Base-by-base conservation (phyloP, 2,113 vertebrate genomes). In the Rhizomys pruinosus region DNA sequence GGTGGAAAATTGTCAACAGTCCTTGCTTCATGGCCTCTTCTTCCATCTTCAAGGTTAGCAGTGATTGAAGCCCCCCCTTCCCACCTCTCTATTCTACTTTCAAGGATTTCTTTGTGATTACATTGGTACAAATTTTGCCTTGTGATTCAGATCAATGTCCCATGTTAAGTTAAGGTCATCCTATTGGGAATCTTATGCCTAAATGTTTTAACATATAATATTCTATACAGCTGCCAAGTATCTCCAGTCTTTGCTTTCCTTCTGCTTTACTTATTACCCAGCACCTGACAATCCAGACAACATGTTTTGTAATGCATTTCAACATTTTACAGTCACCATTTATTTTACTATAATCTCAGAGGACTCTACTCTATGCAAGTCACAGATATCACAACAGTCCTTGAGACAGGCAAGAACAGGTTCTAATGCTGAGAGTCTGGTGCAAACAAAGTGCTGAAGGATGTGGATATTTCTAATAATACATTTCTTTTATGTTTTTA, bases 221-320 rank as follows among this genome's bases (percentile, higher is more conserved):
- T 39, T 29, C 15, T 74, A 25, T 44, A 16, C 23, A 90, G 44
- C 78, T 74, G 74, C 59, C 39, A 52, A 84, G 8, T 29, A 10
- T 84, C 12, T 59, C 34, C 37, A 63, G 44, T 88, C 59, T 84
- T 90, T n/a, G 29, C 32, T 52, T 61, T 61, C 27, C 5, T 90
- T 95, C 55, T 52, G 13, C 71, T 86, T 93, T 34, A 73, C 57
- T 78, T 81, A 94, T 91, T 78, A 66, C 7, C 5, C 32, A 32
- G 27, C n/a, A 44, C 89, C n/a, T 73, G 80, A 78, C 5, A 47
- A 32, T 63, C n/a, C 59, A 76, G 27, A 9, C 25, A 32, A 16
- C 15, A 16, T 22, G 4, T 61, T 61, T 16, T 19, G 15, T 61
- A 22, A 61, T 7, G 15, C 59, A 19, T 61, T 61, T 16, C 16